These are phyloP conservation scores for Zeus faber DNA, from an alignment of 2,113 vertebrate species.

Conservation along the genomic window DNA sequence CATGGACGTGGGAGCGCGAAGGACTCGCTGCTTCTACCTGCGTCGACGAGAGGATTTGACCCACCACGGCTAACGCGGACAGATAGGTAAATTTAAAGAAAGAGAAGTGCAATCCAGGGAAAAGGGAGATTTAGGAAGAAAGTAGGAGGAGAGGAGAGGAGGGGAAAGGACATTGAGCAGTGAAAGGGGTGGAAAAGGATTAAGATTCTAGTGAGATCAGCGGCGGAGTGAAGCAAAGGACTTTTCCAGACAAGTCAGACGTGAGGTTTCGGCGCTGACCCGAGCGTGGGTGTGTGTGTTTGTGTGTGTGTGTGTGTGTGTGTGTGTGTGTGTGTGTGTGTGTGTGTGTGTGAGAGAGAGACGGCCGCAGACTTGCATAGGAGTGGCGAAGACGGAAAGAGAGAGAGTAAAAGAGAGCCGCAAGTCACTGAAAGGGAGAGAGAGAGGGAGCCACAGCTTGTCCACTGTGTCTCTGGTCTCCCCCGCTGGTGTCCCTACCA, in stretches of 20 bases:
- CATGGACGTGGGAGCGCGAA: slow-evolving; percentile 37
- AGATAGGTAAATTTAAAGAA: too few species aligned
- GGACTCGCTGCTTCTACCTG: slow-evolving; percentile 27
- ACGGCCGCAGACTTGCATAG: background rate
- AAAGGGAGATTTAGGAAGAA: background rate
- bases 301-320: slow-evolving; percentile 27
- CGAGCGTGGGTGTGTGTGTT: slow-evolving; percentile 20
- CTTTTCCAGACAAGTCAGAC: slow-evolving; percentile 3
- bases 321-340: slow-evolving; percentile 1
- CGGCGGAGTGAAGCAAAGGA: slow-evolving; percentile 24
- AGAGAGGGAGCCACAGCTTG: slow-evolving; percentile 12
- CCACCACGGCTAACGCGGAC: slow-evolving; percentile 15
- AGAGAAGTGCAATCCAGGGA: background rate
- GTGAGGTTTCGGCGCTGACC: slow-evolving; percentile 20
- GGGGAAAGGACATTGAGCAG: slow-evolving; percentile 1
- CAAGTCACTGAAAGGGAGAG: background rate
- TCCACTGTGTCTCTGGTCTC: slow-evolving; percentile 35
- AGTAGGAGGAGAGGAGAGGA: slow-evolving; percentile 10
- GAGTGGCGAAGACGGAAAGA: slow-evolving; percentile 21
- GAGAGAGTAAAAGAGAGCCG: slow-evolving; percentile 10
- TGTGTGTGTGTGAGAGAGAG: slow-evolving; percentile 28
- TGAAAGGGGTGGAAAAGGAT: slow-evolving; percentile 11
- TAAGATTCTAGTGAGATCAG: too few species aligned
- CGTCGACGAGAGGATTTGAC: background rate
- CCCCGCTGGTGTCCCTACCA: slow-evolving; percentile 9